Evolutionary conservation across 2,113 vertebrate genomes (phyloP), one percentile per base, ranked within the genome.

Genomic region (Callocephalon fimbriatum): DNA sequence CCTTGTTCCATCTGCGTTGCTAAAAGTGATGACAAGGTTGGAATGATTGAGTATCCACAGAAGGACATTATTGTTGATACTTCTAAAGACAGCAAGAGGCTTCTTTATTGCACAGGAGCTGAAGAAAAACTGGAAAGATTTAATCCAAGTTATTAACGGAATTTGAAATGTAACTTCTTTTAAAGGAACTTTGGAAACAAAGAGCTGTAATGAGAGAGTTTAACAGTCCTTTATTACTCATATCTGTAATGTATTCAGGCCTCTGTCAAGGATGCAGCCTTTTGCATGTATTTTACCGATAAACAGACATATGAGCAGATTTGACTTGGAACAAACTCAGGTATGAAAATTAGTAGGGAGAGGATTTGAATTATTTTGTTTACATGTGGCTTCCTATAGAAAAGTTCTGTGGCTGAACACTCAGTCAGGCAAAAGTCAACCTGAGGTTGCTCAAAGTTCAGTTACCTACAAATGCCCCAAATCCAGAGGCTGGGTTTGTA

Each of bases 41-140:
- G 32, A n/a, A 80, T 94, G 71, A 85, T 42, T 85, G 75, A 70
- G 17, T 86, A 88, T 90, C 82, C 27, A 31, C n/a, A 74, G 62
- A 63, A 91, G 72, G 95, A 90, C n/a, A 11, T 62, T 56, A 47
- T 15, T 31, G 71, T 86, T 95, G 92, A 51, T 88, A 22, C 13
- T 89, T 92, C 71, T 50, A 50, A 72, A 75, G 88, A 85, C 82
- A 91, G 84, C 53, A 72, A 50, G 90, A 68, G 44, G 25, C 77
- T 96, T 90, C 91, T 59, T 93, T 91, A 58, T 22, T 38, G 38
- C 19, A 45, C 47, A 66, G 73, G 22, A 53, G 62, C 23, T 37
- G 18, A 74, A 95, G 23, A 9, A 58, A 35, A n/a, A 35, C 70
- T 95, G 70, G 44, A 94, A 95, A 91, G 94, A 31, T 88, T 65